These are phyloP conservation scores for Acrobasis repandana DNA, from an alignment of 2,888 invertebrate genomes.

Conservation along the genomic window DNA sequence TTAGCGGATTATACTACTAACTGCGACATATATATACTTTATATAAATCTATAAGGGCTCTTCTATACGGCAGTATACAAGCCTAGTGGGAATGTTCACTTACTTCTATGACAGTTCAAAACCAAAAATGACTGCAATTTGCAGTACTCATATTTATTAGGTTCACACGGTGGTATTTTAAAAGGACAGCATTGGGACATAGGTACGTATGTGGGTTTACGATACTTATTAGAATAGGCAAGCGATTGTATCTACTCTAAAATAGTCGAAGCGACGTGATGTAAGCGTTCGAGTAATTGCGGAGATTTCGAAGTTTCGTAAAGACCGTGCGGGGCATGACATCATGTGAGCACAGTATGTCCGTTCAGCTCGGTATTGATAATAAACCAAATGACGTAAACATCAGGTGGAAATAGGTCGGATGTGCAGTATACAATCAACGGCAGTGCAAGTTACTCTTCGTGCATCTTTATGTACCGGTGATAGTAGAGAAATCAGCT, in stretches of 20 bases:
- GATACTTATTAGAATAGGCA: background rate
- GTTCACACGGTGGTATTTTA: too few species aligned
- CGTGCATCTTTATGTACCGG: too few species aligned
- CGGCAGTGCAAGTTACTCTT: background rate
- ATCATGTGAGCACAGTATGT: conserved; percentile 11
- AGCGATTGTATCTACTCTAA: conserved; percentile 10
- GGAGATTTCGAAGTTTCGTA: background rate
- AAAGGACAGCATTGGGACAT: too few species aligned
- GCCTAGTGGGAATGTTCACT: too few species aligned
- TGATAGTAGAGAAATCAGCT: too few species aligned
- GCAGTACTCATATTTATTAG: too few species aligned
- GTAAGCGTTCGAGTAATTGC: background rate
- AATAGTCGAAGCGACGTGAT: conserved; percentile 13
- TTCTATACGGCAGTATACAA: too few species aligned
- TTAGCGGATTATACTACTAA: too few species aligned
- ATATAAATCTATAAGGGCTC: too few species aligned
- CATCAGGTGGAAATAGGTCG: conserved; percentile 22
- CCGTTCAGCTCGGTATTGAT: conserved; percentile 7
- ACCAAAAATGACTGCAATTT: too few species aligned
- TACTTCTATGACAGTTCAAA: too few species aligned
- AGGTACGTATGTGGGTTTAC: background rate
- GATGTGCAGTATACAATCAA: background rate
- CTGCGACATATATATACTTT: too few species aligned
- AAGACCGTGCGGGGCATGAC: conserved; percentile 11
- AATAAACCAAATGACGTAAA: conserved; percentile 16